phyloP scores from a whole-genome alignment of 2,797 vertebrate genomes.

The Sebastes minor region DNA sequence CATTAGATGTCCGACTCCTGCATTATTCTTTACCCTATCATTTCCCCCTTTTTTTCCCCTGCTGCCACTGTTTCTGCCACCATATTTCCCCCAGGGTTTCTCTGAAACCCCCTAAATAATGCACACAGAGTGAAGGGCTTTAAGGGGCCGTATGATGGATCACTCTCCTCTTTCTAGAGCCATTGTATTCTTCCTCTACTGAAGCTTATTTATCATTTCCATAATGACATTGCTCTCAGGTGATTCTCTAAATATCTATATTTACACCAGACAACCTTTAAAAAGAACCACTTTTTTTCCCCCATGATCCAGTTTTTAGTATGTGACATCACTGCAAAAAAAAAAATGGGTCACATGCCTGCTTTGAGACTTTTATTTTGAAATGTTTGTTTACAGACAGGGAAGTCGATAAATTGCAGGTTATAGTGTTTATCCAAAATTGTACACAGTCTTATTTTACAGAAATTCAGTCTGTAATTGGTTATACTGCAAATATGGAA shows the following conservation, averaged over 20 bases:
- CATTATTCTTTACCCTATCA: conserved; percentile 52
- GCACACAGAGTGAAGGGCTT: conserved; percentile 66
- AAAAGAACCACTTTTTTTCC: conserved; percentile 24
- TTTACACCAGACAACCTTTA: conserved; percentile 60
- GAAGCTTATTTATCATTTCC: conserved; percentile 71
- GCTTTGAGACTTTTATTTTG: conserved; percentile 35
- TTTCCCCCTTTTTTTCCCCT: conserved; percentile 25
- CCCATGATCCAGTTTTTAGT: conserved; percentile 62
- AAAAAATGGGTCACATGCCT: conserved; percentile 61
- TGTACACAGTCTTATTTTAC: background rate
- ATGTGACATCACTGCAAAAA: conserved; percentile 28
- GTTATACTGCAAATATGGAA: background rate
- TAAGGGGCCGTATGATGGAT: conserved; percentile 74
- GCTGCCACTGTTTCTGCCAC: conserved; percentile 45
- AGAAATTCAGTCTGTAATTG: background rate
- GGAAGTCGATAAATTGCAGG: background rate
- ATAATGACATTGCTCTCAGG: conserved; percentile 66
- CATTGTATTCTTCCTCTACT: conserved; percentile 48
- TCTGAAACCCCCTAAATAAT: conserved; percentile 78
- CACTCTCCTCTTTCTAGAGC: conserved; percentile 52
- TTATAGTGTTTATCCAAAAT: background rate
- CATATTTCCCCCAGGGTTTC: conserved; percentile 70
- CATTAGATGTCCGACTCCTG: conserved; percentile 37
- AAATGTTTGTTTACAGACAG: conserved; percentile 6
- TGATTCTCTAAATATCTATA: conserved; percentile 73